These are phyloP conservation scores for Hippolais icterina DNA, from an alignment of 2,113 vertebrate genomes.

Conservation along the genomic window DNA sequence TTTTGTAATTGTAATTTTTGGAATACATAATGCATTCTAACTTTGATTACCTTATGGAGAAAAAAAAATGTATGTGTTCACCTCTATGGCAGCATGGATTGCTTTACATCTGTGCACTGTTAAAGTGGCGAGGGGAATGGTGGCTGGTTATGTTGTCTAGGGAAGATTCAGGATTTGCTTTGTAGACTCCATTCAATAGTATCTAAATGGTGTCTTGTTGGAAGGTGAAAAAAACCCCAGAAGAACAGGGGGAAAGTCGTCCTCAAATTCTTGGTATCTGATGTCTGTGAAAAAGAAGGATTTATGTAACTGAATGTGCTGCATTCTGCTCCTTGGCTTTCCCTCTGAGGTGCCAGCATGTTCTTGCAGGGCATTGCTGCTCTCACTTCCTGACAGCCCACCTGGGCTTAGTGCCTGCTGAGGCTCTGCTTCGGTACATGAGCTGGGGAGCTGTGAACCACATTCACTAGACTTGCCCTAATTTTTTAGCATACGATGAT, in stretches of 20 bases:
- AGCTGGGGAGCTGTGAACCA: not conserved
- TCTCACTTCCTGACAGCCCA: not conserved
- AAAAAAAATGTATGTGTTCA: fast-evolving
- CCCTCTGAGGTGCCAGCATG: not conserved
- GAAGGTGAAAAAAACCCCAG: not conserved
- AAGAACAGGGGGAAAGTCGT: not conserved
- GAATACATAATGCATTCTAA: not conserved
- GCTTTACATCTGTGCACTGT: not conserved
- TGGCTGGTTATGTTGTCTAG: not conserved
- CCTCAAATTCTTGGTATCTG: not conserved
- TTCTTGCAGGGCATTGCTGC: not conserved
- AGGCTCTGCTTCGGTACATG: not conserved
- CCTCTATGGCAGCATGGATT: not conserved
- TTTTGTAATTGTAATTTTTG: not conserved
- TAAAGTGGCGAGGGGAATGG: not conserved
- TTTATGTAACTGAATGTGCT: not conserved
- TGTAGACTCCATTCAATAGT: not conserved
- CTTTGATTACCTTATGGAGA: not conserved
- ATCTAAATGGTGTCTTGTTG: not conserved
- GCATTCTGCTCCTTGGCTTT: not conserved
- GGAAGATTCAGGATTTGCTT: not conserved
- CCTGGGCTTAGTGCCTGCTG: not conserved
- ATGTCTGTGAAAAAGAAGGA: not conserved
- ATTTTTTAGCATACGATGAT: not conserved
- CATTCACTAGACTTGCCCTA: not conserved